Conservation (phyloP, 1,140 invertebrate genomes). For the Nasonia vitripennis region DNA sequence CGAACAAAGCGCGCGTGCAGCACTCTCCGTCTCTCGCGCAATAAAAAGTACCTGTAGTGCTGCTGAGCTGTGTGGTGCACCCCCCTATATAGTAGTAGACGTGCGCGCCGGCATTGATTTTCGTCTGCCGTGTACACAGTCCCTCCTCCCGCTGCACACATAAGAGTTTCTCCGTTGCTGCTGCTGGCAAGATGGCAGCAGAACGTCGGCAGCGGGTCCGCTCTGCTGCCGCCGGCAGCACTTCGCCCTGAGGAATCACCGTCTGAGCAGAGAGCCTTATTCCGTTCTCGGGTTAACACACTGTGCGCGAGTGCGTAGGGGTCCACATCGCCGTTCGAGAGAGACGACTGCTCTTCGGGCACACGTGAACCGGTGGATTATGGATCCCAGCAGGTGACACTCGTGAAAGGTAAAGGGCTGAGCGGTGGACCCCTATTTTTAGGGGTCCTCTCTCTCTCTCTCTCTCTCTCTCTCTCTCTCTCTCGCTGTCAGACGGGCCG, state of each 20-base stretch:
- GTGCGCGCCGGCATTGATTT: constrained; percentile 67
- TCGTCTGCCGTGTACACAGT: constrained; percentile 47
- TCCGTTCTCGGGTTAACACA: background rate
- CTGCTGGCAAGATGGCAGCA: constrained; percentile 65
- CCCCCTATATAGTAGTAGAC: constrained; percentile 47
- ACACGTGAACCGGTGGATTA: constrained; percentile 19
- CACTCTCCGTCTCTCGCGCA: background rate
- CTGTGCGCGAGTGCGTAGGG: background rate
- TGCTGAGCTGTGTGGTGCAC: constrained; percentile 51
- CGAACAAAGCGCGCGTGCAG: background rate
- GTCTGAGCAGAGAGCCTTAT: constrained; percentile 45
- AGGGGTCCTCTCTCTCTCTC: background rate
- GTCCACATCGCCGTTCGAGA: constrained; percentile 53
- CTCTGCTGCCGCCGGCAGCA: background rate
- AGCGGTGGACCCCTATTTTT: background rate
- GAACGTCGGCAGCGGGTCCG: background rate
- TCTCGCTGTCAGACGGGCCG: background rate
- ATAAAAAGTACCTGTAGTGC: background rate
- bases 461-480: too few species aligned
- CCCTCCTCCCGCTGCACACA: too few species aligned
- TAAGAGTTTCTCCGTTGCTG: background rate
- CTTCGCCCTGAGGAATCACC: constrained; percentile 48
- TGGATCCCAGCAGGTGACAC: constrained; percentile 58
- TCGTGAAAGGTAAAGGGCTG: constrained; percentile 43
- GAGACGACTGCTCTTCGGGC: constrained; percentile 23